Evolutionary conservation across 2,113 vertebrate species (phyloP).

Genomic region (Cariama cristata): DNA sequence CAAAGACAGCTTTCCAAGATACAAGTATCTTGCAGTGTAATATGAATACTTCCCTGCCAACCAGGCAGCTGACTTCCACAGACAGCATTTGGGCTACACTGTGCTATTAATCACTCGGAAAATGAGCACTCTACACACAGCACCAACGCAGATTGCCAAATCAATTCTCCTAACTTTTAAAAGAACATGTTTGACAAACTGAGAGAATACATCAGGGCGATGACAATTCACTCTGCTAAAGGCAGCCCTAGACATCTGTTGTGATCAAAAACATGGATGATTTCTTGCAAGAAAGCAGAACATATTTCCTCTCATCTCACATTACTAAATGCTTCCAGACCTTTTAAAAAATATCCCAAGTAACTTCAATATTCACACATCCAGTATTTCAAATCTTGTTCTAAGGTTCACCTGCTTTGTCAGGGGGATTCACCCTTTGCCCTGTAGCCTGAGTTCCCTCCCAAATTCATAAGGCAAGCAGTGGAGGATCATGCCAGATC

Average conservation of each 20-base stretch:
- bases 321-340: background rate
- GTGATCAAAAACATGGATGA: background rate
- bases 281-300: background rate
- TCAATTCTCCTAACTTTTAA: background rate
- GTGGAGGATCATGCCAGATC: background rate
- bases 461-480: background rate
- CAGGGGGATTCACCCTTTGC: background rate
- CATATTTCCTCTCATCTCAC: background rate
- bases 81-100: background rate
- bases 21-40: background rate
- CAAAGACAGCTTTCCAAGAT: background rate
- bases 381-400: background rate
- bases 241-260: background rate
- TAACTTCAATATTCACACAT: background rate
- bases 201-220: background rate
- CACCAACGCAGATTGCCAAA: background rate
- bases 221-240: background rate
- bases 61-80: background rate
- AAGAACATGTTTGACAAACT: background rate
- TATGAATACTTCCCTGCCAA: background rate
- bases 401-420: background rate
- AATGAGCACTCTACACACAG: background rate
- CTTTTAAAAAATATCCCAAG: background rate
- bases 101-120: background rate
- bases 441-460: background rate